Conservation (phyloP, 2,888 invertebrate genomes). For the Athripsodes cinereus region DNA sequence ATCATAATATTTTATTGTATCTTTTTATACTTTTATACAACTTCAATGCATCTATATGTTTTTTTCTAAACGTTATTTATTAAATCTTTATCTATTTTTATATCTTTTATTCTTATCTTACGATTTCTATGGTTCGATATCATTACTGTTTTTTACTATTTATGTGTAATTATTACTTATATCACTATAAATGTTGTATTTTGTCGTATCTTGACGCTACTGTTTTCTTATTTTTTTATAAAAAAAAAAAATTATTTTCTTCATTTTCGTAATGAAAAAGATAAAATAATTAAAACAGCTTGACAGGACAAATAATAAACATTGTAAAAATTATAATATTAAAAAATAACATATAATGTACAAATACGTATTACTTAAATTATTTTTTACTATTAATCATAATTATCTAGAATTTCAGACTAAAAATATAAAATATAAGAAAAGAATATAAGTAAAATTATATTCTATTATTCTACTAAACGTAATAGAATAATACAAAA, state of each 20-base stretch:
- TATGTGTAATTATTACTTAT: neutral
- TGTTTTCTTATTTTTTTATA: neutral
- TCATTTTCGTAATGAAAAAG: neutral
- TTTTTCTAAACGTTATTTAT: neutral
- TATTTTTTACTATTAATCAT: neutral
- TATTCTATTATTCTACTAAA: no score
- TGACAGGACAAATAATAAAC: no score
- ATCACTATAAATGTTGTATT: neutral
- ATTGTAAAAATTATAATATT: no score
- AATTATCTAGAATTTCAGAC: neutral
- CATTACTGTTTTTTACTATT: neutral
- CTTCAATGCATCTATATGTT: neutral
- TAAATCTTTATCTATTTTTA: neutral
- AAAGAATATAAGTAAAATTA: neutral
- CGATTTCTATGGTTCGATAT: neutral
- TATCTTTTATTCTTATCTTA: constrained; percentile 2
- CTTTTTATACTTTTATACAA: neutral
- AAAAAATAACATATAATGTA: no score
- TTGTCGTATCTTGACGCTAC: no score
- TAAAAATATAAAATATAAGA: neutral
- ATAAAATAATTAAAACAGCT: neutral
- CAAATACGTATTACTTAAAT: no score
- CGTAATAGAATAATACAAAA: no score
- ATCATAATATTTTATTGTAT: neutral
- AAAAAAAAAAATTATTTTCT: neutral